A percentile compares a stretch with the other conserved stretches of the same genome.
Conservation (phyloP, 2,888 invertebrate genomes). For the Heteromurus nitidus region DNA sequence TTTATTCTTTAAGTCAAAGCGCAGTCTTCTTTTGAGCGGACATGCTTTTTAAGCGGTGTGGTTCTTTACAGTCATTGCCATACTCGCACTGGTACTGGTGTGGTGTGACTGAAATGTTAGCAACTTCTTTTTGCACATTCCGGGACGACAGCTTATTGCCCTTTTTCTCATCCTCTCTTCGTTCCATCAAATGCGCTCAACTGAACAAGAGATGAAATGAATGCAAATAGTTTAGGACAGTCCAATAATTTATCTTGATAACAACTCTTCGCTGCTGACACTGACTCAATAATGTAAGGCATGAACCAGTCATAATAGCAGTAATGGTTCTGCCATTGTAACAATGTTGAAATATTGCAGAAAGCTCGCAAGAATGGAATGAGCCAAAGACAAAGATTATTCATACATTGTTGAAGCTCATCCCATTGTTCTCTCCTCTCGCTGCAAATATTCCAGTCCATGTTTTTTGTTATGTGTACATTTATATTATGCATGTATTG, state of each 20-base stretch:
- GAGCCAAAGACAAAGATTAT: constrained; percentile 29
- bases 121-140: constrained; percentile 41
- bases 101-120: no score
- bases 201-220: constrained; percentile 21
- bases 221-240: constrained; percentile 22
- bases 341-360: constrained; percentile 21
- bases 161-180: constrained; percentile 16
- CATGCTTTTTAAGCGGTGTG: not conserved
- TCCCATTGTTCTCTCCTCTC: constrained; percentile 21
- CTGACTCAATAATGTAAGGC: no score
- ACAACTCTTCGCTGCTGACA: not conserved
- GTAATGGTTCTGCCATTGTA: no score
- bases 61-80: not conserved
- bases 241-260: constrained; percentile 36
- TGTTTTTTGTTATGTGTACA: not conserved
- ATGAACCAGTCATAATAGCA: no score
- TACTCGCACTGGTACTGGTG: no score
- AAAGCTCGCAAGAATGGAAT: constrained; percentile 11
- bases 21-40: no score
- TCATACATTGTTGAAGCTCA: constrained; percentile 4
- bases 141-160: constrained; percentile 54
- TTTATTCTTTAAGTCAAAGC: no score
- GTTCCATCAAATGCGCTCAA: constrained; percentile 9
- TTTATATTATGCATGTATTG: not conserved
- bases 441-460: constrained; percentile 25